Conservation (phyloP, 2,113 vertebrate species). For the Leptobrachium ailaonicum region DNA sequence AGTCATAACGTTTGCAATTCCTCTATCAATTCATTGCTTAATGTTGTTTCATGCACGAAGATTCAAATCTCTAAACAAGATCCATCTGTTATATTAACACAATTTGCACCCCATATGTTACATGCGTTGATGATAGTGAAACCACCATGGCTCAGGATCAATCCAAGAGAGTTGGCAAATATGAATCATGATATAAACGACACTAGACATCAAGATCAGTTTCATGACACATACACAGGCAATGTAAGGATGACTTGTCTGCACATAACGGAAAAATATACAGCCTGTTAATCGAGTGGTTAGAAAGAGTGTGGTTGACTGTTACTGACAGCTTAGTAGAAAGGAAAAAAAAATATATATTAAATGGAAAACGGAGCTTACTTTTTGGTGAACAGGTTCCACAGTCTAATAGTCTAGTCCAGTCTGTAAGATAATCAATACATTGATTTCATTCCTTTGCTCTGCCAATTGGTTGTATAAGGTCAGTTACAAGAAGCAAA, state of each 20-base stretch:
- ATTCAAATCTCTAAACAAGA: too few species aligned
- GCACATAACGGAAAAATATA: neutral
- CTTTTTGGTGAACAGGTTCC: constrained; percentile 48
- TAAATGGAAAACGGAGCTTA: constrained; percentile 40
- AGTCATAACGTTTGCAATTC: too few species aligned
- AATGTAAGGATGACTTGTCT: constrained; percentile 10
- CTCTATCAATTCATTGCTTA: too few species aligned
- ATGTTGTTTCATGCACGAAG: too few species aligned
- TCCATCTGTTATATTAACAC: too few species aligned
- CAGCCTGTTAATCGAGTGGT: constrained; percentile 17
- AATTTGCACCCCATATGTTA: too few species aligned
- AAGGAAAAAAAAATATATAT: constrained; percentile 13
- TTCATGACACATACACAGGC: constrained; percentile 13
- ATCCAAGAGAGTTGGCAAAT: neutral
- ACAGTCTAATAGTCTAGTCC: constrained; percentile 49
- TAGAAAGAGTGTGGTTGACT: constrained; percentile 4
- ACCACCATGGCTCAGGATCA: neutral
- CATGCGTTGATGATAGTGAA: neutral
- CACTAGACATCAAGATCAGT: neutral
- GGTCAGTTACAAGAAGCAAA: neutral
- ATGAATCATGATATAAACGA: neutral
- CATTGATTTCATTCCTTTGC: constrained; percentile 39
- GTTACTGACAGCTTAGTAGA: constrained; percentile 11
- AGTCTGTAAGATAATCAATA: constrained; percentile 50
- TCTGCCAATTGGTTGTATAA: constrained; percentile 6